Evolutionary conservation across 2,888 invertebrate species (phyloP).

Genomic region (Andrena bucephala): DNA sequence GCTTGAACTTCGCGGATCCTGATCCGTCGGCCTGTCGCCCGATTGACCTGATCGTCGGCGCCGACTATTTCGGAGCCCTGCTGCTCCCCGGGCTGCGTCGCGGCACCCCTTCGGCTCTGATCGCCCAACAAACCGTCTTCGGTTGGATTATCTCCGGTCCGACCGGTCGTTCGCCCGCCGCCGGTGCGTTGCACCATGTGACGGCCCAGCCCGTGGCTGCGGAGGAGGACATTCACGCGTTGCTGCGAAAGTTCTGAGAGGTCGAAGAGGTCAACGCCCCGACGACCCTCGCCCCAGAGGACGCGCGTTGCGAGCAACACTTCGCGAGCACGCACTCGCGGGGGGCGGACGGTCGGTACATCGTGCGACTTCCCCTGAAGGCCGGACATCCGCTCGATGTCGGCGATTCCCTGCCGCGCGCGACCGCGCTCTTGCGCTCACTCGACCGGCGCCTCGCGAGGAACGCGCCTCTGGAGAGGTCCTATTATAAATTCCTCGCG

Average conservation of each 20-base stretch:
- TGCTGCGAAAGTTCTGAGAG: too few relatives aligned
- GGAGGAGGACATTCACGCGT: too few relatives aligned
- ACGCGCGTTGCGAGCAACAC: background rate
- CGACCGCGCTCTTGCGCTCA: background rate
- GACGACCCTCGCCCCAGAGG: background rate
- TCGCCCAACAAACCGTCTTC: background rate
- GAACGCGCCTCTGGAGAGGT: background rate
- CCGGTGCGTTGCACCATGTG: background rate
- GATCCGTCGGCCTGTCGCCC: too few relatives aligned
- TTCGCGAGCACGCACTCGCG: background rate
- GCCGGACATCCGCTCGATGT: background rate
- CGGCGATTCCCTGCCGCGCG: background rate
- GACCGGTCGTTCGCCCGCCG: background rate
- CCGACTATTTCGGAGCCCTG: too few relatives aligned
- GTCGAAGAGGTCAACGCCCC: background rate
- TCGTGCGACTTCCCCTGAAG: accelerated
- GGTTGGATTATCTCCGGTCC: background rate
- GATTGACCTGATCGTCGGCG: too few relatives aligned
- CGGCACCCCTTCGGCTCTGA: background rate
- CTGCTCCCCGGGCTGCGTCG: too few relatives aligned
- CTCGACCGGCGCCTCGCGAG: background rate
- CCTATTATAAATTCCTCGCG: background rate
- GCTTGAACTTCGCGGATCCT: too few relatives aligned
- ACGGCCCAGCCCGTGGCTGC: background rate
- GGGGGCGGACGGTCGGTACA: background rate